Conservation (phyloP, 2,888 invertebrate species). For the Tuta absoluta region DNA sequence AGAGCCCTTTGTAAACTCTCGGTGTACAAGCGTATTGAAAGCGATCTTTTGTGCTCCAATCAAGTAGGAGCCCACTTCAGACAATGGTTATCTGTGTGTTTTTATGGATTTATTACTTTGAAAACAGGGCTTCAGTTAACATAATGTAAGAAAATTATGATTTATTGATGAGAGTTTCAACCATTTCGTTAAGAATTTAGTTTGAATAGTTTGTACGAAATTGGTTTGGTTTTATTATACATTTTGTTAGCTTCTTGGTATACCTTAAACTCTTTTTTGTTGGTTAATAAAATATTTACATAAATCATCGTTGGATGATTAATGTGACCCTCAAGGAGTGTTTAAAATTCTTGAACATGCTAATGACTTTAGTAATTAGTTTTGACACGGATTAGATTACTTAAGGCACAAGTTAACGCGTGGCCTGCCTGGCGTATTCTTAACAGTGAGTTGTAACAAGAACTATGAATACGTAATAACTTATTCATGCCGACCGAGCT, state of each 20-base stretch:
- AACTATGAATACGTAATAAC: slow-evolving; percentile 31
- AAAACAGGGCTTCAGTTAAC: neutral
- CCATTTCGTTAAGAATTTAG: neutral
- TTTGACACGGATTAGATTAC: slow-evolving; percentile 2
- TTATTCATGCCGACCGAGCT: slow-evolving; percentile 39
- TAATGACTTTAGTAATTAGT: slow-evolving; percentile 19
- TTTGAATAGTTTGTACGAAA: neutral
- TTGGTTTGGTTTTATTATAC: too few species aligned
- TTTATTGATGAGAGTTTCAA: neutral
- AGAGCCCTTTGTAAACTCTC: slow-evolving; percentile 15
- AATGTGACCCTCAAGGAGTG: neutral
- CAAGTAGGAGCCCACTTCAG: neutral
- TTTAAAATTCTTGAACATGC: slow-evolving; percentile 10
- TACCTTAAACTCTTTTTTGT: too few species aligned
- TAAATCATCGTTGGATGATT: neutral
- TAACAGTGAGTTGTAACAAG: neutral
- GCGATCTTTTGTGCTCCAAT: slow-evolving; percentile 15
- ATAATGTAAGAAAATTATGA: neutral
- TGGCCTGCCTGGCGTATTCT: neutral
- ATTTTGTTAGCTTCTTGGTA: too few species aligned
- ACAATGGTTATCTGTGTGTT: neutral
- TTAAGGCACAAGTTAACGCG: neutral
- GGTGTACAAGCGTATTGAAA: slow-evolving; percentile 1
- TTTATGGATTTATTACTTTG: slow-evolving; percentile 2
- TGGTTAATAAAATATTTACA: neutral